Conservation (phyloP, 2,797 vertebrate species). For the Lerista edwardsae region DNA sequence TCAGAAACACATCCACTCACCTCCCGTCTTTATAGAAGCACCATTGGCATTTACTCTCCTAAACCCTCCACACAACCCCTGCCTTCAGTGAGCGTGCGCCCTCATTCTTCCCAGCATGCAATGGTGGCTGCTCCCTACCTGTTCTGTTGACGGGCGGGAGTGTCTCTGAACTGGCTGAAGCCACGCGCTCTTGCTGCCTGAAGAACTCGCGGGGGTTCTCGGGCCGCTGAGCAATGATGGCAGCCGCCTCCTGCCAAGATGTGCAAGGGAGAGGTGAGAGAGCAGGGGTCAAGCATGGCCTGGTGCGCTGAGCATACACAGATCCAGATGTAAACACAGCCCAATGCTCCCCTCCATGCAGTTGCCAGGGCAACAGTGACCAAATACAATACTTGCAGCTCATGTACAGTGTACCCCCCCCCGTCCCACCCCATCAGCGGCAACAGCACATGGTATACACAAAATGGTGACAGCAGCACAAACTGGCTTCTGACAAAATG, state of each 20-base stretch:
- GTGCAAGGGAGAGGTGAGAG: neutral
- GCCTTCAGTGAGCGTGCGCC: neutral
- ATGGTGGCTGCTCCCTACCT: conserved; percentile 76
- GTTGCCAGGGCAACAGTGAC: conserved; percentile 1
- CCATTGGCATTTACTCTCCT: neutral
- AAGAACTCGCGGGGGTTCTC: conserved; percentile 96
- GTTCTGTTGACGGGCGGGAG: conserved; percentile 87
- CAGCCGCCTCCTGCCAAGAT: conserved; percentile 88
- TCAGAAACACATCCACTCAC: neutral
- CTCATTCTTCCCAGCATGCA: conserved; percentile 24
- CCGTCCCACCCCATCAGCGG: neutral
- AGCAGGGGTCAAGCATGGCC: neutral
- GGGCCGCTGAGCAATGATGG: conserved; percentile 94
- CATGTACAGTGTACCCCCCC: neutral
- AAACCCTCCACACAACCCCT: neutral
- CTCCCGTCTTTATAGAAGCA: neutral
- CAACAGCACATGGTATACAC: conserved; percentile 1
- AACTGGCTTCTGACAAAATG: conserved; percentile 12
- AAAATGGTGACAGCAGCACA: conserved; percentile 3
- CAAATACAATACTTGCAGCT: neutral
- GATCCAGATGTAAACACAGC: neutral
- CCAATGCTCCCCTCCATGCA: neutral
- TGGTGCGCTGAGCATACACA: neutral
- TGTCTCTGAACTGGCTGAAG: conserved; percentile 83
- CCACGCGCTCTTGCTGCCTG: conserved; percentile 91